Percentiles rank a stretch among this genome's conserved stretches.
phyloP scores from a whole-genome alignment of 2,888 invertebrate genomes.

The Acronicta alni region DNA sequence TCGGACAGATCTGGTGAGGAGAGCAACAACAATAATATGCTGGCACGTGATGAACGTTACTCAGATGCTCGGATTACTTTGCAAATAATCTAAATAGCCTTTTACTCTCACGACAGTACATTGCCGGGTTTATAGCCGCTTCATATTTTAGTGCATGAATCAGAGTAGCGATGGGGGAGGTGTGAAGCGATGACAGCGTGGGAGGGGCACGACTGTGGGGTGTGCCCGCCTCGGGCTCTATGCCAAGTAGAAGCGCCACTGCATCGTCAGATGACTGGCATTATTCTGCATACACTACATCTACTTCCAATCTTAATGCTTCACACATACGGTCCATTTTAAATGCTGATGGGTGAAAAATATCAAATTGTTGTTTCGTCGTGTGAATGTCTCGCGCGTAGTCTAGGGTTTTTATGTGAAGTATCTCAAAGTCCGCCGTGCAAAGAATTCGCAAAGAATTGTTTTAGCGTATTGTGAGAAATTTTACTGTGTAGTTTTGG shows the following conservation, averaged over 20 bases:
- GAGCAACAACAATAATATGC: constrained; percentile 52
- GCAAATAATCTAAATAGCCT: constrained; percentile 58
- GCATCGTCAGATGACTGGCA: constrained; percentile 73
- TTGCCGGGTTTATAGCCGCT: constrained; percentile 69
- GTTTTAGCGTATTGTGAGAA: constrained; percentile 65
- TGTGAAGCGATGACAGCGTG: constrained; percentile 73
- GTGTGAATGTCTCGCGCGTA: constrained; percentile 81
- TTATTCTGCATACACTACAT: constrained; percentile 58
- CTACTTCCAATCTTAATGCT: constrained; percentile 57
- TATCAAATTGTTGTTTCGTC: constrained; percentile 63
- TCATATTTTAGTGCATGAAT: constrained; percentile 75
- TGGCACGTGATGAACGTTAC: constrained; percentile 58
- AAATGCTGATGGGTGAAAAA: constrained; percentile 39
- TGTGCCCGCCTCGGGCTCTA: constrained; percentile 78
- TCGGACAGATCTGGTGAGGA: constrained; percentile 43
- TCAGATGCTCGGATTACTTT: constrained; percentile 58
- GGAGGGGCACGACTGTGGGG: constrained; percentile 73
- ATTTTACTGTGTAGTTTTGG: constrained; percentile 61
- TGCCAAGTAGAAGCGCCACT: constrained; percentile 87
- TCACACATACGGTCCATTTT: constrained; percentile 66
- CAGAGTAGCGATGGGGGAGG: constrained; percentile 74
- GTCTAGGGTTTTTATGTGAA: constrained; percentile 83
- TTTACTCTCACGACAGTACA: constrained; percentile 65
- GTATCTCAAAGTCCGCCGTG: constrained; percentile 77
- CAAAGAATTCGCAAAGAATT: constrained; percentile 71